Conservation (phyloP, 2,113 vertebrate genomes). For the Ictalurus punctatus region DNA sequence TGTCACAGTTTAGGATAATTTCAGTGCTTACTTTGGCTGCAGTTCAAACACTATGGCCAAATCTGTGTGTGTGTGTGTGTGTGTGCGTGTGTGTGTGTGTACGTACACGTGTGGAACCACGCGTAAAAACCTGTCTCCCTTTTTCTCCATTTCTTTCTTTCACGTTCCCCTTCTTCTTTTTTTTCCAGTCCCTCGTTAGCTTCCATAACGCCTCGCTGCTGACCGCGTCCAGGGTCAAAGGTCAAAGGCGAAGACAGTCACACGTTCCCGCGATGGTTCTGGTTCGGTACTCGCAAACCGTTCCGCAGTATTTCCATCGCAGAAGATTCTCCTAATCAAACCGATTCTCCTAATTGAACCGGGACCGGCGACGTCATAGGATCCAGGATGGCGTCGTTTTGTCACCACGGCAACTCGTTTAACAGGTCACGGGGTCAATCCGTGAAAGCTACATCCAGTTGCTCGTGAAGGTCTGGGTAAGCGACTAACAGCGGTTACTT, state of each 20-base stretch:
- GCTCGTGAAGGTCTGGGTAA: too few relatives aligned
- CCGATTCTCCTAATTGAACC: neutral
- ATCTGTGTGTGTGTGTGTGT: slow-evolving; percentile 23
- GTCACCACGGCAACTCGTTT: neutral
- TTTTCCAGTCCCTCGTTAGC: neutral
- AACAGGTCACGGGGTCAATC: neutral
- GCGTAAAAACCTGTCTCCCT: too few relatives aligned
- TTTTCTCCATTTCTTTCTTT: too few relatives aligned
- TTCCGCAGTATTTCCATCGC: neutral
- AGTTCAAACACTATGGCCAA: neutral
- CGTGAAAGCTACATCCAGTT: too few relatives aligned
- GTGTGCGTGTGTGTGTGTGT: neutral
- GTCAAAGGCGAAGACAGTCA: neutral
- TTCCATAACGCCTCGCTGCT: neutral
- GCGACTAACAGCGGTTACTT: too few relatives aligned
- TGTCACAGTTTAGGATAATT: slow-evolving; percentile 11
- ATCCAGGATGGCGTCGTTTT: neutral
- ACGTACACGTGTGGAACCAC: too few relatives aligned
- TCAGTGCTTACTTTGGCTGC: neutral
- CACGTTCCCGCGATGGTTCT: too few relatives aligned
- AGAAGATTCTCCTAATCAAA: neutral
- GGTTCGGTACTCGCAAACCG: neutral
- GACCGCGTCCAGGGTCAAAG: neutral
- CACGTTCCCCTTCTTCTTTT: neutral
- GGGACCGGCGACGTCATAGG: neutral